Evolutionary conservation across 2,113 vertebrate genomes (phyloP).

Genomic region (Marmota monax): DNA sequence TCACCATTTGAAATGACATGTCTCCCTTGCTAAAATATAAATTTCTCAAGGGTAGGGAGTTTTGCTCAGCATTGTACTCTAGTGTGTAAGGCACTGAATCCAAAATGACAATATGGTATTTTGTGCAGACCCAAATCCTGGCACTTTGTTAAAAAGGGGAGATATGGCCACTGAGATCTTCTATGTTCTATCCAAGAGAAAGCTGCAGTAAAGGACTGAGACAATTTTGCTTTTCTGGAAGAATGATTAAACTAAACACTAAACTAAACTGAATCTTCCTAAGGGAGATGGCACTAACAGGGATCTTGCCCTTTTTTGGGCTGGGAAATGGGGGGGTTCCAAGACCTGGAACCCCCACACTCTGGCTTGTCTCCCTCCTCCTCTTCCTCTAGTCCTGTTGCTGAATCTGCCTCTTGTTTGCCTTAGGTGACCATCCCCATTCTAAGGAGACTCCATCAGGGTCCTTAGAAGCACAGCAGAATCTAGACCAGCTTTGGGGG

Average conservation of each 20-base stretch:
- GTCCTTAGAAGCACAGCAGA: neutral
- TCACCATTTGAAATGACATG: neutral
- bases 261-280: neutral
- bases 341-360: neutral
- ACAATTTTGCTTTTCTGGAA: neutral
- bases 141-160: neutral
- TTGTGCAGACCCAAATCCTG: slow-evolving; percentile 4
- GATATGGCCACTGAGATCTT: neutral
- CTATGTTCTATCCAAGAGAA: neutral
- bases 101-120: slow-evolving; percentile 13
- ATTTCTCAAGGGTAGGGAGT: neutral
- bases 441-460: neutral
- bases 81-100: neutral
- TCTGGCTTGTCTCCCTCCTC: neutral
- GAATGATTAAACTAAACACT: neutral
- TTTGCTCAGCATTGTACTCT: neutral
- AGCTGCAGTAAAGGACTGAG: neutral
- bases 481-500: neutral
- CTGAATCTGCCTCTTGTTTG: neutral
- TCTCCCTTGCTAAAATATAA: neutral
- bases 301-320: neutral
- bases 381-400: neutral
- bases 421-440: neutral
- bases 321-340: neutral
- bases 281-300: neutral